Conservation (phyloP, 2,797 vertebrate species). For the Notamacropus eugenii region DNA sequence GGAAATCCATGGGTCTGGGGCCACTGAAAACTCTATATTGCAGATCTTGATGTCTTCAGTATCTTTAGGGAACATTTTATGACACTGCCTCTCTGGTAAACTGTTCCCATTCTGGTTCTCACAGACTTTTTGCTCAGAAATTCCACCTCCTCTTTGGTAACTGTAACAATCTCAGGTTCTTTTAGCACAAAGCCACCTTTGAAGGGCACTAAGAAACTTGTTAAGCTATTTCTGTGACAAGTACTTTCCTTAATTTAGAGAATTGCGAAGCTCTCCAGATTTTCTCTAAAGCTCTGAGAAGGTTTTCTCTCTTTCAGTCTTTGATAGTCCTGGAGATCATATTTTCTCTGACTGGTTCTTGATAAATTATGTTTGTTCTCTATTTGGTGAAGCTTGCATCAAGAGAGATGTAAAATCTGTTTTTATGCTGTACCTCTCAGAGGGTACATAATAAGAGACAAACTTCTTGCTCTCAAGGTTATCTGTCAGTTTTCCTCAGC, state of each 20-base stretch:
- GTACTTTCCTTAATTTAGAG: background rate
- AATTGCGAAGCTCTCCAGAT: background rate
- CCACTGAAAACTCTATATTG: background rate
- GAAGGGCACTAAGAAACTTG: background rate
- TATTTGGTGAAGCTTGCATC: too few species aligned
- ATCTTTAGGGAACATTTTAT: background rate
- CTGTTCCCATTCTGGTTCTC: background rate
- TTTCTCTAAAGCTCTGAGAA: background rate
- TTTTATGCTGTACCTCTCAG: background rate
- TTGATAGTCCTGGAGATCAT: background rate
- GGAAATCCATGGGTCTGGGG: background rate
- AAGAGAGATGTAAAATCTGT: too few species aligned
- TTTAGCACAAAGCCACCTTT: background rate
- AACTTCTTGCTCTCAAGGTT: background rate
- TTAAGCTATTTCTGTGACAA: background rate
- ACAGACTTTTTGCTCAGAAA: background rate
- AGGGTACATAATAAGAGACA: background rate
- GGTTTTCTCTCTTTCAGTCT: background rate
- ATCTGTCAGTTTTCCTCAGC: background rate
- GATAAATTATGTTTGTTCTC: background rate
- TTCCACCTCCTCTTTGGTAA: background rate
- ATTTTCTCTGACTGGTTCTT: background rate
- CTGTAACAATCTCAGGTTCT: background rate
- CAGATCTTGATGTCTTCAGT: background rate
- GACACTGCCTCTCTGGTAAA: background rate